A percentile compares a stretch with the other conserved stretches of the same genome.
Evolutionary conservation across 2,797 vertebrate genomes (phyloP).

Genomic region (Bucorvus abyssinicus): DNA sequence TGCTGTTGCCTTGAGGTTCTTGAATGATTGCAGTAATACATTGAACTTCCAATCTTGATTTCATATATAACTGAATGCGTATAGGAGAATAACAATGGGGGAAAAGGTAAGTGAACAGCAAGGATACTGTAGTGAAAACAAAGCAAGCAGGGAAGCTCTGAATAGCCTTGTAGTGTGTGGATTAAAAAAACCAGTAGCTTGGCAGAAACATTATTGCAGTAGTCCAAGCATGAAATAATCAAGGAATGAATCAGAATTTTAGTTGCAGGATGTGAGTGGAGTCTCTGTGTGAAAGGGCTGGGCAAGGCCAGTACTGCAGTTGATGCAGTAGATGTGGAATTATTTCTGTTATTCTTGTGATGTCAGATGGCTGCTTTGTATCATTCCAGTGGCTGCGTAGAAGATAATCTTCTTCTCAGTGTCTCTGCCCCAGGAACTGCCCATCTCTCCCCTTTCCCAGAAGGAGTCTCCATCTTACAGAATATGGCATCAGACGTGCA

Average conservation of each 20-base stretch:
- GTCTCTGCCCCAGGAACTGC: background rate
- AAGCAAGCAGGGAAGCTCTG: background rate
- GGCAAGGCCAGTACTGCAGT: background rate
- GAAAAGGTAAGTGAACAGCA: background rate
- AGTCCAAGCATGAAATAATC: conserved; percentile 22
- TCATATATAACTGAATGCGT: background rate
- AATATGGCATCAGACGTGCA: background rate
- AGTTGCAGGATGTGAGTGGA: background rate
- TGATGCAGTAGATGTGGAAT: background rate
- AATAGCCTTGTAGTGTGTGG: background rate
- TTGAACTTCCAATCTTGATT: background rate
- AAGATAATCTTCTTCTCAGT: background rate
- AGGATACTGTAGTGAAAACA: background rate
- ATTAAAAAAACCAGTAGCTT: background rate
- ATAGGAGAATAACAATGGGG: background rate
- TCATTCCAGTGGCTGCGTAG: background rate
- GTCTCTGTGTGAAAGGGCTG: background rate
- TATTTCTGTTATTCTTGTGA: conserved; percentile 11
- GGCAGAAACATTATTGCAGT: background rate
- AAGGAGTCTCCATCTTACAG: background rate
- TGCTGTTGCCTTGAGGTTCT: background rate
- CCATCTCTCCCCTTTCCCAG: background rate
- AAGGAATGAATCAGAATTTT: conserved; percentile 12
- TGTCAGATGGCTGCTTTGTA: background rate
- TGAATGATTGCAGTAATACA: background rate